These are phyloP conservation scores for Melieria crassipennis DNA, from an alignment of 2,888 invertebrate species.

Conservation along the genomic window DNA sequence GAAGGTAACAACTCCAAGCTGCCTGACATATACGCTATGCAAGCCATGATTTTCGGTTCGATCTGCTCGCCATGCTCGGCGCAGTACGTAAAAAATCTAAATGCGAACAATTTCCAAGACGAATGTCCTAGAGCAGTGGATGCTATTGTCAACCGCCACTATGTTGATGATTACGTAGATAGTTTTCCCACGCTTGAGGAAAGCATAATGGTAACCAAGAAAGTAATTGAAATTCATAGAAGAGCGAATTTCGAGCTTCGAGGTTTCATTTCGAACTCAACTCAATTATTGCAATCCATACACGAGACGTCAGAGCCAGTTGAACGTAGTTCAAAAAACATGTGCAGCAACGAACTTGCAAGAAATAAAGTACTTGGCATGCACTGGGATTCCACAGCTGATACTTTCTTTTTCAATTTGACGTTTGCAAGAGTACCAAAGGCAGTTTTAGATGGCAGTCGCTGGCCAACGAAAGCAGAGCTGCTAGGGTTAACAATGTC, in stretches of 20 bases:
- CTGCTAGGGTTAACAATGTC: conserved; percentile 24
- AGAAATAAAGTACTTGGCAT: conserved; percentile 29
- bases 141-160: conserved; percentile 29
- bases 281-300: conserved; percentile 14
- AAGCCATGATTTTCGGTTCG: conserved; percentile 34
- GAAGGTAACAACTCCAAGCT: conserved; percentile 22
- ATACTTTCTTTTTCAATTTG: conserved; percentile 31
- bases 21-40: conserved; percentile 30
- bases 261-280: conserved; percentile 27
- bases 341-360: conserved; percentile 15
- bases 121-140: conserved; percentile 27
- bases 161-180: conserved; percentile 29
- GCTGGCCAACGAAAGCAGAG: conserved; percentile 31
- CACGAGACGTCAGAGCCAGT: not conserved
- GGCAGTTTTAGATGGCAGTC: conserved; percentile 19
- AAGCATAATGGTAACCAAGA: not conserved
- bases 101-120: conserved; percentile 23
- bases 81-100: conserved; percentile 30
- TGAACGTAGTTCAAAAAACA: conserved; percentile 14
- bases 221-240: conserved; percentile 19
- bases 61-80: conserved; percentile 17
- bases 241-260: too few species aligned
- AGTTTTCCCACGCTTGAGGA: conserved; percentile 2
- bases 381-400: conserved; percentile 23
- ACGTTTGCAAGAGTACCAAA: conserved; percentile 31